A percentile compares a stretch with the other conserved stretches of the same genome.
These are phyloP conservation scores for Enteromius thamalakanensis DNA, from an alignment of 2,797 vertebrate species.

Conservation along the genomic window DNA sequence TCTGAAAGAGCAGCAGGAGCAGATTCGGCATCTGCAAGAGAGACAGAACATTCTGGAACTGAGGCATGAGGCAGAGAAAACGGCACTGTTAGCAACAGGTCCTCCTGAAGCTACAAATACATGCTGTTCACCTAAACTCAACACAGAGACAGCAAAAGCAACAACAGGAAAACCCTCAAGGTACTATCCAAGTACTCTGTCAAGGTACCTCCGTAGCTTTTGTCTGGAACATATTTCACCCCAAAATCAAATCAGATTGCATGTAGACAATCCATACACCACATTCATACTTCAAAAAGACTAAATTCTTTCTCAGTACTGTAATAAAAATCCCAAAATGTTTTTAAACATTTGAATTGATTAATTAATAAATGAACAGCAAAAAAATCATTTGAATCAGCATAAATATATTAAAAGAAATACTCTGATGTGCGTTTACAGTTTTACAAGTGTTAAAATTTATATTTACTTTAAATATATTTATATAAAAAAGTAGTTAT, in stretches of 20 bases:
- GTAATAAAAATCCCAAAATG: background rate
- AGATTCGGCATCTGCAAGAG: conserved; percentile 81
- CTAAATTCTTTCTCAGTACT: background rate
- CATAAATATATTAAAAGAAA: no score
- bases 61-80: conserved; percentile 69
- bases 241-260: background rate
- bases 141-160: background rate
- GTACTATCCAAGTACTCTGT: background rate
- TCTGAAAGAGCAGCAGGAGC: conserved; percentile 85
- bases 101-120: background rate
- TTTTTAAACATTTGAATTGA: no score
- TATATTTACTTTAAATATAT: background rate
- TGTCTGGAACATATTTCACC: background rate
- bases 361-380: no score
- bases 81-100: conserved; percentile 25
- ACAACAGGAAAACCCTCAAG: background rate
- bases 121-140: background rate
- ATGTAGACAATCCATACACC: background rate
- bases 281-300: background rate
- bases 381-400: background rate
- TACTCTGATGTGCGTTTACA: background rate
- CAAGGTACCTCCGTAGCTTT: conserved; percentile 32
- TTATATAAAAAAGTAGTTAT: no score
- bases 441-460: background rate
- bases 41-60: conserved; percentile 74